Evolutionary conservation across 2,113 vertebrate species (phyloP), one percentile per base, ranked within the genome.

Genomic region (Acrocephalus arundinaceus): DNA sequence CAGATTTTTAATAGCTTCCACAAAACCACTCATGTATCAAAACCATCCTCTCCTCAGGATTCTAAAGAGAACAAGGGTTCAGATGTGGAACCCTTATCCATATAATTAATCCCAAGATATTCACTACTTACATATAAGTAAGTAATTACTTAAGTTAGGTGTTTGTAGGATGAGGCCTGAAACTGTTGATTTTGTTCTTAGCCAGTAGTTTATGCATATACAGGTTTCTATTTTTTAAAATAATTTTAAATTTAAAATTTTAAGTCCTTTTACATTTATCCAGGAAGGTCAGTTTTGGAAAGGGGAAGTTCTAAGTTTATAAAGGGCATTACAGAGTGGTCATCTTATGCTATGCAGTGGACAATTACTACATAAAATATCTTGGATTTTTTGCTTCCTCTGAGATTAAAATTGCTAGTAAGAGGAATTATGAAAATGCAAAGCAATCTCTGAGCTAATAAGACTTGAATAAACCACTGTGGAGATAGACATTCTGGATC

Each of bases 401-500:
- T 91, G 68, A 59, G 90, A 86, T 85, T 45, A 94, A 81, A 77
- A 92, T 27, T 92, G 43, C 55, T 89, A 74, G 30, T 68, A 89
- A 86, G 75, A 95, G 17, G 17, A 79, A 89, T 80, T 84, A 54
- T 9, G 49, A 75, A 90, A 91, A 90, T 66, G 21, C 14, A 94
- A 96, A 86, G 51, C n/a, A 96, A 79, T 85, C 51, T 57, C 25
- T 73, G 35, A 37, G 15, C 49, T 4, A 9, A 54, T 41, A 94
- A 94, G 49, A 88, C 28, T 93, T 96, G 59, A 70, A 45, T 90
- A 87, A 96, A 94, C 74, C 41, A 94, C 63, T 74, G 57, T 10
- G 24, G 76, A 96, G 89, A 95, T 13, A 91, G 46, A 75, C 52
- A 86, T 90, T 95, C 55, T 93, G 79, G 92, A 95, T 94, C 70